These are phyloP conservation scores for Scortum barcoo DNA, from an alignment of 2,113 vertebrate genomes.

Conservation along the genomic window DNA sequence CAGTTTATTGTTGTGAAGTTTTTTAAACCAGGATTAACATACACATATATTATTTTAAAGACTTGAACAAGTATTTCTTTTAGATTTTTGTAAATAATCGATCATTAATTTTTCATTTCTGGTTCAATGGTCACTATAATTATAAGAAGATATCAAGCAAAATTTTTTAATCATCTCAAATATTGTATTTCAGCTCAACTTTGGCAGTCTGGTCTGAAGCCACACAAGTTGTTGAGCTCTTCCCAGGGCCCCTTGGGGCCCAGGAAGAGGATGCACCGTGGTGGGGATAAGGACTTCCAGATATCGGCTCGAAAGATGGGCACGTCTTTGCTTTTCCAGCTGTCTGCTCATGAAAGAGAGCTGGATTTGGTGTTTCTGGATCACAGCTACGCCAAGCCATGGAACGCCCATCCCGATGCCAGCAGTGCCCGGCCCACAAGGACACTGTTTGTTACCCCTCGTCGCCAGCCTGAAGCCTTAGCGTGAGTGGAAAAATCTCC, in stretches of 20 bases:
- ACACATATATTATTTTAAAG: neutral
- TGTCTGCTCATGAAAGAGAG: constrained; percentile 94
- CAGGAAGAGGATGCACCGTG: constrained; percentile 86
- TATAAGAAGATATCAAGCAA: neutral
- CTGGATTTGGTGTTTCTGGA: constrained; percentile 95
- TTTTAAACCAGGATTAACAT: neutral
- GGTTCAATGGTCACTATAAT: neutral
- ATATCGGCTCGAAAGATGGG: constrained; percentile 93
- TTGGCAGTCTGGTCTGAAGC: constrained; percentile 30
- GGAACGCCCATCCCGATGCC: constrained; percentile 96
- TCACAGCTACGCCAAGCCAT: constrained; percentile 97
- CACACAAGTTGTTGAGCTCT: constrained; percentile 25
- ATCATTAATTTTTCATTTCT: neutral
- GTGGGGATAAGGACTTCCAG: constrained; percentile 91
- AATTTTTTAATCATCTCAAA: neutral
- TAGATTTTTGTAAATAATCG: neutral
- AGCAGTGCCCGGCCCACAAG: constrained; percentile 93
- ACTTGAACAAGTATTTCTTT: neutral
- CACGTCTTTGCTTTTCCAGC: constrained; percentile 93
- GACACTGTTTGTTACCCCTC: constrained; percentile 91
- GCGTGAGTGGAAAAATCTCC: constrained; percentile 82
- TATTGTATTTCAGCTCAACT: neutral
- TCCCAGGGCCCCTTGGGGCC: constrained; percentile 50
- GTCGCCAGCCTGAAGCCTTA: constrained; percentile 87
- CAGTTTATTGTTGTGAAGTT: neutral